These are phyloP conservation scores for Bombus waltoni DNA, from an alignment of 1,140 invertebrate species.

Conservation along the genomic window DNA sequence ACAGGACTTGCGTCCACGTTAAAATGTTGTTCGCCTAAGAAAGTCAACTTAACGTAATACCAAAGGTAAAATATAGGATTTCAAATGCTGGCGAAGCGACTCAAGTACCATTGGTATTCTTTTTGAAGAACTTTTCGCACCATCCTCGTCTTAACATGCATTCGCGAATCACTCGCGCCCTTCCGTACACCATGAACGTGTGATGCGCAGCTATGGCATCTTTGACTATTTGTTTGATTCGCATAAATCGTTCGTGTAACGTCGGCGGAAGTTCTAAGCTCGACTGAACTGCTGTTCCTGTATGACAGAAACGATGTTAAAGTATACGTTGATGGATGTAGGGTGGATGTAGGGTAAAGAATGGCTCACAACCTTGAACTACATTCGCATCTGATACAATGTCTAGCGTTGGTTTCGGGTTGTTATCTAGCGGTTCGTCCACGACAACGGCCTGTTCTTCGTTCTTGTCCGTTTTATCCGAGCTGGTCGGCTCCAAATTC, in stretches of 20 bases:
- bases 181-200: conserved; percentile 81
- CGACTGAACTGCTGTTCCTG: conserved; percentile 9
- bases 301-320: background rate
- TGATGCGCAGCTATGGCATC: conserved; percentile 74
- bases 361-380: background rate
- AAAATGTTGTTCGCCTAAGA: conserved; percentile 69
- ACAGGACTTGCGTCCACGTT: conserved; percentile 75
- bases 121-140: conserved; percentile 79
- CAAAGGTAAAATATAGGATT: background rate
- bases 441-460: conserved; percentile 23
- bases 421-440: conserved; percentile 4
- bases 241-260: conserved; percentile 73
- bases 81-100: background rate
- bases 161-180: conserved; percentile 76
- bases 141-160: conserved; percentile 78
- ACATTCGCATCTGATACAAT: background rate
- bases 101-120: conserved; percentile 54
- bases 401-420: conserved; percentile 4
- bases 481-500: conserved; percentile 33
- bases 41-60: background rate
- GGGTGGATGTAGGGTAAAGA: background rate
- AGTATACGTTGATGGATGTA: background rate
- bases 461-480: conserved; percentile 54
- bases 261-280: conserved; percentile 64
- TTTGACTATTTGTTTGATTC: conserved; percentile 75